A percentile compares a stretch with the other conserved stretches of the same genome.
phyloP scores from a whole-genome alignment of 2,113 vertebrate species.

The Oryzias woworae region DNA sequence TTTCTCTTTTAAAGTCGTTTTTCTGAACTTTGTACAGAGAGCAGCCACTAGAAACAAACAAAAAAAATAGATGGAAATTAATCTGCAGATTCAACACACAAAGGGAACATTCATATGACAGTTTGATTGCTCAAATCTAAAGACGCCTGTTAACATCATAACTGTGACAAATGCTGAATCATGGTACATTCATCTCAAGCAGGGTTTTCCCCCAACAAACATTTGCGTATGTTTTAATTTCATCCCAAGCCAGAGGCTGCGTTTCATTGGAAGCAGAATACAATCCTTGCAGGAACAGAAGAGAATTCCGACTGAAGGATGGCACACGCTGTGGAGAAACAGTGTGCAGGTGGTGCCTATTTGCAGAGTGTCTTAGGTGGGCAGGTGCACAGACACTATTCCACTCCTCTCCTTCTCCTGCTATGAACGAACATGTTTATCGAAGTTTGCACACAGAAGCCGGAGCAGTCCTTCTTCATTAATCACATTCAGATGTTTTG shows the following conservation, averaged over 20 bases:
- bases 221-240: constrained; percentile 24
- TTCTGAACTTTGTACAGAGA: too few relatives aligned
- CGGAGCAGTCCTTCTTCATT: too few relatives aligned
- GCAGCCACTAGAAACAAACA: too few relatives aligned
- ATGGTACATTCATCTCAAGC: constrained; percentile 23
- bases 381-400: constrained; percentile 53
- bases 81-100: not conserved
- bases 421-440: constrained; percentile 10
- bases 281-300: constrained; percentile 3
- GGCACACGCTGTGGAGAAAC: constrained; percentile 22
- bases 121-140: constrained; percentile 23
- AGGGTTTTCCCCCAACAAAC: constrained; percentile 37
- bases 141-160: constrained; percentile 22
- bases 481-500: too few relatives aligned
- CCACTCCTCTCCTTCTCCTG: constrained; percentile 28
- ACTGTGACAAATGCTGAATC: constrained; percentile 56
- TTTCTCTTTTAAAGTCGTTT: not conserved
- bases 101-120: not conserved
- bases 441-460: constrained; percentile 20
- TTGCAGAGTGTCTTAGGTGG: constrained; percentile 56
- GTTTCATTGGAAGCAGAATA: constrained; percentile 14
- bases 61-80: not conserved
- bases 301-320: constrained; percentile 24
- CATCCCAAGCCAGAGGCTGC: constrained; percentile 11
- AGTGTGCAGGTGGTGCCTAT: constrained; percentile 62